These are phyloP conservation scores for Rhyzopertha dominica DNA, from an alignment of 1,140 invertebrate genomes.

Conservation along the genomic window DNA sequence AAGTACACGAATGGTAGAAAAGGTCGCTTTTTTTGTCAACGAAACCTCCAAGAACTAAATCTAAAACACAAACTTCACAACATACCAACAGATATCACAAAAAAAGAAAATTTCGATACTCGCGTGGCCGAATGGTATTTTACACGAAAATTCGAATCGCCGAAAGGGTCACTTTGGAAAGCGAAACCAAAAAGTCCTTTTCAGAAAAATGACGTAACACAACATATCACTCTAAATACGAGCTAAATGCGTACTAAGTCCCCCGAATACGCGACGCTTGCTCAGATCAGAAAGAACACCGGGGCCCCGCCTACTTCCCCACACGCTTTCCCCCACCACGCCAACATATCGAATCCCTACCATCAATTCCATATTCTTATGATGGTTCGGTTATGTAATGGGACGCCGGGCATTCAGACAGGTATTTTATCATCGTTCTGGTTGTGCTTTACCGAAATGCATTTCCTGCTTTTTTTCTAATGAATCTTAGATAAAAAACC, in stretches of 20 bases:
- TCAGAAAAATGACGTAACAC: constrained; percentile 46
- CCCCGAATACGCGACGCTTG: constrained; percentile 30
- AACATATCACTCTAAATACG: constrained; percentile 47
- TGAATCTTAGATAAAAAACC: no score
- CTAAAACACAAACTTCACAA: constrained; percentile 23
- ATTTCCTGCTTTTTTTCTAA: no score
- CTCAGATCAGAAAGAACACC: constrained; percentile 27
- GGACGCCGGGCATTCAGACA: no score
- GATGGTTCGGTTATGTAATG: no score
- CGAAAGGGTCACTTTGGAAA: constrained; percentile 44
- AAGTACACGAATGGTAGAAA: not conserved
- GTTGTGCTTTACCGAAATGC: no score
- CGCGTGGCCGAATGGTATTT: constrained; percentile 14
- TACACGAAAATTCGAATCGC: constrained; percentile 28
- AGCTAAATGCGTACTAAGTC: constrained; percentile 46
- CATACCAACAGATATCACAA: constrained; percentile 18
- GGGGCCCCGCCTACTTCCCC: constrained; percentile 28
- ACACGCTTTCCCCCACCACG: constrained; percentile 27
- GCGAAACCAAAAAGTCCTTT: constrained; percentile 44
- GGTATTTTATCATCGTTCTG: no score
- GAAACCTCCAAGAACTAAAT: no score
- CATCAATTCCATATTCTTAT: no score
- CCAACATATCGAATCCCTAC: no score
- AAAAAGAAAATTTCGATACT: constrained; percentile 13
- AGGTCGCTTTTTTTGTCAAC: no score